phyloP scores from a whole-genome alignment of 2,888 invertebrate species.

The Crematogaster levior region DNA sequence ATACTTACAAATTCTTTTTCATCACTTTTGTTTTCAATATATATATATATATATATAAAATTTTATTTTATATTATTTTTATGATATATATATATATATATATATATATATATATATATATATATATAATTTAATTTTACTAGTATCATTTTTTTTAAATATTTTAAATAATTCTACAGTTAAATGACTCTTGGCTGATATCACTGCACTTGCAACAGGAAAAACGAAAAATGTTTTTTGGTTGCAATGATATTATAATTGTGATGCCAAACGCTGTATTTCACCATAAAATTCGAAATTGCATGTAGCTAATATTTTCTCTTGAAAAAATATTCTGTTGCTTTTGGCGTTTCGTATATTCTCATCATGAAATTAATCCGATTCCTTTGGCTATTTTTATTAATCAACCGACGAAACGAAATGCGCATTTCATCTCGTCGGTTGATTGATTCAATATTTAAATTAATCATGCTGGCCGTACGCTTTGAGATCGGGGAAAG shows the following conservation, averaged over 20 bases:
- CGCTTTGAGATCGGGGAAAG: constrained; percentile 53
- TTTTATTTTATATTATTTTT: too few species aligned
- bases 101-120: neutral
- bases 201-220: too few species aligned
- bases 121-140: neutral
- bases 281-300: constrained; percentile 12
- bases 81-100: too few species aligned
- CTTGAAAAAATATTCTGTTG: constrained; percentile 27
- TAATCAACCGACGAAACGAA: constrained; percentile 69
- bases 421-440: constrained; percentile 67
- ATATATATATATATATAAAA: neutral
- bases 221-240: neutral
- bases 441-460: constrained; percentile 73
- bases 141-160: neutral
- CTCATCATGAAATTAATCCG: constrained; percentile 68
- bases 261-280: neutral
- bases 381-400: constrained; percentile 72
- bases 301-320: neutral
- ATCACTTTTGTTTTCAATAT: neutral
- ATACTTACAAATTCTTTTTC: neutral
- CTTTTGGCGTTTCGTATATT: constrained; percentile 52
- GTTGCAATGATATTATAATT: neutral
- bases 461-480: constrained; percentile 68
- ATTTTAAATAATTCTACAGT: neutral
- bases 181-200: neutral